A percentile compares a stretch with the other conserved stretches of the same genome.
Evolutionary conservation across 2,888 invertebrate species (phyloP).

Genomic region (Sussaba pulchella): DNA sequence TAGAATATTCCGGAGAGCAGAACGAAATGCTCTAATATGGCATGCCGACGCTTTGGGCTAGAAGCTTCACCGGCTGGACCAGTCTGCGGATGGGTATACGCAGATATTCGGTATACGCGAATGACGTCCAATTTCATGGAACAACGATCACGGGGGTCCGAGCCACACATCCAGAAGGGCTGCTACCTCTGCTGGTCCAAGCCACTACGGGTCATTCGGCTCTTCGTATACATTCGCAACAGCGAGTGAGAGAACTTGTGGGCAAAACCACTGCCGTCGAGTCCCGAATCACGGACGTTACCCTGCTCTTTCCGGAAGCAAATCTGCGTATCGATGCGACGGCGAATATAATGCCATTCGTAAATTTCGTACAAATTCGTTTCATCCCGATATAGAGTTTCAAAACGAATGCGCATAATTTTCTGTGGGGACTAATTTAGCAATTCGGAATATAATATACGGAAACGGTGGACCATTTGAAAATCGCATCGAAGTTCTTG

Average conservation of each 20-base stretch:
- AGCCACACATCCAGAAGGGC: conserved; percentile 60
- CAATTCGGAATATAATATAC: neutral
- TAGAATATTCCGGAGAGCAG: conserved; percentile 44
- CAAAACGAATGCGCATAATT: neutral
- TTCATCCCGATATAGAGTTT: neutral
- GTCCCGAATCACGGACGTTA: conserved; percentile 1
- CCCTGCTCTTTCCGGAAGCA: neutral
- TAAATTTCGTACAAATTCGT: conserved; percentile 22
- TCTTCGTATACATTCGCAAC: conserved; percentile 58
- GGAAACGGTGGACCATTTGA: neutral
- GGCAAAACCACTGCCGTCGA: neutral
- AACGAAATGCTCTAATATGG: conserved; percentile 64
- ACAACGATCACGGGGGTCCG: conserved; percentile 76
- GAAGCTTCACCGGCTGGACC: conserved; percentile 49
- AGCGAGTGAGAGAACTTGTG: conserved; percentile 30
- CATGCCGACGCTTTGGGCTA: conserved; percentile 48
- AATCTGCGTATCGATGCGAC: neutral
- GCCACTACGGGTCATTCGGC: conserved; percentile 64
- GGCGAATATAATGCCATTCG: conserved; percentile 26
- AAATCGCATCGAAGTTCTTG: neutral
- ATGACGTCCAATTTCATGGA: conserved; percentile 79
- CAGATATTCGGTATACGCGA: conserved; percentile 76
- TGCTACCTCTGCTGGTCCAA: conserved; percentile 49
- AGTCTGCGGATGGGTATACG: conserved; percentile 73
- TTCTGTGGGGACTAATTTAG: neutral